Conservation (phyloP, 2,888 invertebrate species). For the Stenurella melanura region DNA sequence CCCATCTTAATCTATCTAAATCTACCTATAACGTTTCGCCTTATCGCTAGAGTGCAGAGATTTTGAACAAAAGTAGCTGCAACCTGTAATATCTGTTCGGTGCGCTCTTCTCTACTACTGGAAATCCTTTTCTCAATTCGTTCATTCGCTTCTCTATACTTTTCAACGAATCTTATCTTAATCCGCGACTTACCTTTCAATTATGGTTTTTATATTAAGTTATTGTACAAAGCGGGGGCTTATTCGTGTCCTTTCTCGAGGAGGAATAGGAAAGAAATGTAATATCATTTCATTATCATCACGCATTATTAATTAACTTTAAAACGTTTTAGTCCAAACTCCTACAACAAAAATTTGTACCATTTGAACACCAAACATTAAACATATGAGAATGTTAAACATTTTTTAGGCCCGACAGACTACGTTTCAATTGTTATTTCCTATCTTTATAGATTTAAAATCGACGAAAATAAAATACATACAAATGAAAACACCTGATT, state of each 20-base stretch:
- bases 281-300: too few relatives aligned
- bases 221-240: slow-evolving; percentile 41
- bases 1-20: slow-evolving; percentile 70
- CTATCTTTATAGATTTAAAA: too few relatives aligned
- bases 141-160: slow-evolving; percentile 52
- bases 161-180: slow-evolving; percentile 57
- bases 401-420: too few relatives aligned
- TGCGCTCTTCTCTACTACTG: slow-evolving; percentile 47
- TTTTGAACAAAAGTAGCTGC: slow-evolving; percentile 64
- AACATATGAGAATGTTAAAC: too few relatives aligned
- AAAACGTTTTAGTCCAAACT: too few relatives aligned
- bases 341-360: too few relatives aligned
- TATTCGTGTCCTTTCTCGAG: slow-evolving; percentile 24
- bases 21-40: slow-evolving; percentile 69
- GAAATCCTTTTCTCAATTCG: slow-evolving; percentile 55
- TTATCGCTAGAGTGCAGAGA: slow-evolving; percentile 69
- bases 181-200: slow-evolving; percentile 61
- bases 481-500: too few relatives aligned
- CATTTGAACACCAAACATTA: too few relatives aligned
- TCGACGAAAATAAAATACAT: too few relatives aligned
- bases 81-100: slow-evolving; percentile 59
- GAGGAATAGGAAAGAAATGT: not conserved
- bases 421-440: too few relatives aligned
- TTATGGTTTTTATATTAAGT: slow-evolving; percentile 52
- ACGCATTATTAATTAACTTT: too few relatives aligned